Percentiles rank a stretch among this genome's conserved stretches.
phyloP scores from a whole-genome alignment of 2,888 invertebrate species.

The Heliconius hortense region DNA sequence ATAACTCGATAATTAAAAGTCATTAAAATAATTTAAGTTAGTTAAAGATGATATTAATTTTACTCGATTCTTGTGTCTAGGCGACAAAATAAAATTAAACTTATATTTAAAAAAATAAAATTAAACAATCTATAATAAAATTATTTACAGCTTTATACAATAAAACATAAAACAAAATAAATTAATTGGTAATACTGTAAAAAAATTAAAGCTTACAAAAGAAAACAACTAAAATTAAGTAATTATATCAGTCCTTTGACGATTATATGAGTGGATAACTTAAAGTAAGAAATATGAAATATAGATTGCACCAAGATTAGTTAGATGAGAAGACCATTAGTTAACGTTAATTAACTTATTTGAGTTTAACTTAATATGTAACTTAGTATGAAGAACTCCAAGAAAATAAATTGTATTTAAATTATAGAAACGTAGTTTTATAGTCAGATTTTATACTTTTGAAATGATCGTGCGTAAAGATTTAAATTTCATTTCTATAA shows the following conservation, averaged over 20 bases:
- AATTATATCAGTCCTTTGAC: conserved; percentile 36
- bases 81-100: conserved; percentile 36
- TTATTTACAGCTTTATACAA: conserved; percentile 77
- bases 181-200: conserved; percentile 79
- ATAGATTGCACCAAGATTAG: conserved; percentile 6
- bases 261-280: conserved; percentile 28
- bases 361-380: neutral
- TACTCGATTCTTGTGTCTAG: conserved; percentile 5
- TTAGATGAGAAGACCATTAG: neutral
- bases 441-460: too few relatives aligned
- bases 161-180: conserved; percentile 56
- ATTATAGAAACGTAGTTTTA: too few relatives aligned
- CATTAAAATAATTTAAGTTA: neutral
- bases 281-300: conserved; percentile 4
- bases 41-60: neutral
- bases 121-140: conserved; percentile 54
- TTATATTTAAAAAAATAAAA: conserved; percentile 46
- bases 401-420: too few relatives aligned
- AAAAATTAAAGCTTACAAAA: conserved; percentile 64
- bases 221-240: conserved; percentile 49
- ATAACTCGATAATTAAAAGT: neutral
- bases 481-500: too few relatives aligned
- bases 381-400: too few relatives aligned
- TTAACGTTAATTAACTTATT: neutral
- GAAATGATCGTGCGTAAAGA: too few relatives aligned